Base-by-base conservation (phyloP, 2,113 vertebrate genomes). In the Oophaga pumilio region DNA sequence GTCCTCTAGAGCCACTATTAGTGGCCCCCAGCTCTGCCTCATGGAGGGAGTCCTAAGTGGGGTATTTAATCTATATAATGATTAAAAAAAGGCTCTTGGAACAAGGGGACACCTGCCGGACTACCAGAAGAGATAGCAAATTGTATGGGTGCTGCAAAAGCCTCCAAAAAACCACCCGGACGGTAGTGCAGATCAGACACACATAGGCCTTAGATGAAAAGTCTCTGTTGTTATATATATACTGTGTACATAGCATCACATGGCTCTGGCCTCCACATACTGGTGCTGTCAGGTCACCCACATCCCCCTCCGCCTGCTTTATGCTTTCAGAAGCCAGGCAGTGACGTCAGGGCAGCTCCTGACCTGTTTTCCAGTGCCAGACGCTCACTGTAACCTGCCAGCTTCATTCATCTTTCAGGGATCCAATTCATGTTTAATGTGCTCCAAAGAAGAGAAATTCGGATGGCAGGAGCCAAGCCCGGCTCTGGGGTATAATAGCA, bases 321-420 rank as follows among this genome's bases (percentile, higher is more conserved):
- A 13, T 50, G 85, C 76, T 86, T 66, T 17, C 60, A 79, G 76
- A 62, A 82, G 66, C 78, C 68, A 74, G 86, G 50, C 77, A 43
- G 15, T 88, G 86, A 88, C 79, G 86, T 88, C 86, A 83, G 78
- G 66, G 53, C 53, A 74, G 56, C 68, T 66, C 66, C 79, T 87
- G 86, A 87, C 86, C 86, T 87, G 86, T 82, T 87, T 87, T 74
- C 10, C 78, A 82, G 85, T 57, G 22, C 78, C 77, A 71, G 86
- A 53, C 52, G 71, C 86, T 82, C 77, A n/a, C 68, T 87, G 56
- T 22, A 82, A 82, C 53, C 77, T 82, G 79, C 79, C 78, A 87
- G 86, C 86, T 71, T 87, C 86, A 87, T 82, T 87, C 86, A 87
- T 82, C 86, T 87, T 88, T 76, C n/a, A 76, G 76, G 57, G 69